Base-by-base conservation (phyloP, 2,113 vertebrate genomes). In the Motacilla alba region DNA sequence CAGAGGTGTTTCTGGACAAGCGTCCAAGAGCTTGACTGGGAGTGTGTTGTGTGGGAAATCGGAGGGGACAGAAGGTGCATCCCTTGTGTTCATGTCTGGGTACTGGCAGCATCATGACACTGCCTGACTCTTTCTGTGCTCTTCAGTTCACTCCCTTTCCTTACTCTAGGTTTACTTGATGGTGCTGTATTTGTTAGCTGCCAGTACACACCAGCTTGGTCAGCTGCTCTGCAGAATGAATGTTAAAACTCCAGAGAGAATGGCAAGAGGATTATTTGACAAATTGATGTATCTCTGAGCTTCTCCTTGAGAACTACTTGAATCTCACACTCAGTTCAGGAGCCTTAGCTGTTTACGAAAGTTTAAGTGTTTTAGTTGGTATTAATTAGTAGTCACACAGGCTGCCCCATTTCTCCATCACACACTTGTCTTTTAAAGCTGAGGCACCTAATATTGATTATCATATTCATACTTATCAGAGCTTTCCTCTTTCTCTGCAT, bases 21-120 rank as follows among this genome's bases (percentile, higher is more conserved):
- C 56, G 27, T 56, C 11, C 22, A 19, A 55, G 55, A 81, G 20
- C 52, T 75, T 82, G 43, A 19, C 52, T 70, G 64, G 31, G 43
- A 28, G 20, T 0, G 3, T 53, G 37, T 0, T 27, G 13, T 31
- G 41, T n/a, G 56, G 10, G 67, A 52, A 87, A 44, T 52, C 1
- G 4, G 74, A 84, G 69, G 35, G 68, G 39, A 27, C 39, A 78
- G 47, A 47, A 67, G 47, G 52, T 78, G 26, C 73, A 49, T 91
- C 37, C 41, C 26, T 46, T 59, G 35, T 37, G 60, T 80, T 83
- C 31, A 5, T 30, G 10, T 63, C 17, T 84, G 46, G 39, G 2
- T 55, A 7, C 16, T 67, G 78, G 28, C 66, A 63, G 56, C 0
- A 0, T 75, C 18, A 4, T 18, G 64, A 26, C 49, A 13, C 58